Evolutionary conservation across 1,140 invertebrate genomes (phyloP).

Genomic region (Eueides isabella): DNA sequence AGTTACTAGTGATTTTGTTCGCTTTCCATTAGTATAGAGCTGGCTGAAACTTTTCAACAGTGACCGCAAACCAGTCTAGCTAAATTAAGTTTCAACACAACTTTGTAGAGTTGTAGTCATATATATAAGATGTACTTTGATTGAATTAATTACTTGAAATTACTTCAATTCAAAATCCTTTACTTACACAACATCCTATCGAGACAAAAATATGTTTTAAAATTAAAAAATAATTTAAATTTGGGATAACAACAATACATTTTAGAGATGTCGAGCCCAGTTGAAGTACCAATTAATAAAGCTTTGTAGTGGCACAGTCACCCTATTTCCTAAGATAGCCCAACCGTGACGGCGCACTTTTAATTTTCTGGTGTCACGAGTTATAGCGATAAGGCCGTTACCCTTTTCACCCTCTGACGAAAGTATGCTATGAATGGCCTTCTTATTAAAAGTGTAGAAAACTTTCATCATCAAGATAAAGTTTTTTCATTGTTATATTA

Average conservation of each 20-base stretch:
- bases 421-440: constrained; percentile 74
- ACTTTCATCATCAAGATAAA: constrained; percentile 70
- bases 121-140: constrained; percentile 37
- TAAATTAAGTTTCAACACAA: constrained; percentile 57
- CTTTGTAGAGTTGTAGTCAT: constrained; percentile 35
- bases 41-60: constrained; percentile 54
- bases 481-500: constrained; percentile 59
- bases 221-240: neutral
- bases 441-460: constrained; percentile 76
- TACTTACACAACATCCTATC: neutral
- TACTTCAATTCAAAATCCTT: neutral
- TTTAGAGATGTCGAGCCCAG: constrained; percentile 43
- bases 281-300: constrained; percentile 73
- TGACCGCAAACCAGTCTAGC: constrained; percentile 51
- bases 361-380: constrained; percentile 79
- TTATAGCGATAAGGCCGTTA: constrained; percentile 73
- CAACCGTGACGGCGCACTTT: constrained; percentile 73
- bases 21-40: constrained; percentile 45
- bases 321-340: constrained; percentile 72
- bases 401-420: constrained; percentile 60
- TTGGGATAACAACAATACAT: neutral
- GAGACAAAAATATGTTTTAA: neutral
- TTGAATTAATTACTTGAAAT: constrained; percentile 1
- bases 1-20: constrained; percentile 53
- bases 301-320: constrained; percentile 70